Evolutionary conservation across 2,113 vertebrate species (phyloP).

Genomic region (Platycercus adscitus): DNA sequence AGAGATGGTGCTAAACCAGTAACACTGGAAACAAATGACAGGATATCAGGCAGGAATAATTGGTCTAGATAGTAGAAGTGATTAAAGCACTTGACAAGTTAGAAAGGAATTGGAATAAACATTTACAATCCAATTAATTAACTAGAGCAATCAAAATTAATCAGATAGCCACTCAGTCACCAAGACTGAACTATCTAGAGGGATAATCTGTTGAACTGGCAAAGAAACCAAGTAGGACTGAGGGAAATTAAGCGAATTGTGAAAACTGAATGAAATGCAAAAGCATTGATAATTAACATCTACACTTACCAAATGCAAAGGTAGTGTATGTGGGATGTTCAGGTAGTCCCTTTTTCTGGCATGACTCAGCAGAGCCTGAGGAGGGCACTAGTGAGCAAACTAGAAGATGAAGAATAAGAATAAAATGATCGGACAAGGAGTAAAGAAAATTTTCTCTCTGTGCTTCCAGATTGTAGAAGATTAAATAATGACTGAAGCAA

Average conservation of each 20-base stretch:
- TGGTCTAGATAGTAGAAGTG: not conserved
- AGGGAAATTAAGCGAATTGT: not conserved
- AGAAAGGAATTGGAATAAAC: conserved; percentile 36
- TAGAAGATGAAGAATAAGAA: not conserved
- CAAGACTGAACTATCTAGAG: not conserved
- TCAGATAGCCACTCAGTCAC: conserved; percentile 35
- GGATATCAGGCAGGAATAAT: conserved; percentile 15
- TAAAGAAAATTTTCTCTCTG: not conserved
- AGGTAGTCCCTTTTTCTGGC: not conserved
- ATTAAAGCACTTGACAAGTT: conserved; percentile 21
- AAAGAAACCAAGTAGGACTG: not conserved
- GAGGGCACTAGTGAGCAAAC: not conserved
- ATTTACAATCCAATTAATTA: conserved; percentile 46
- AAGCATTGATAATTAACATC: not conserved
- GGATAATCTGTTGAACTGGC: not conserved
- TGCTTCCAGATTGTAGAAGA: not conserved
- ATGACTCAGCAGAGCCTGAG: not conserved
- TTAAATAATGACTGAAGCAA: not conserved
- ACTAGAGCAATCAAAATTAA: conserved; percentile 1
- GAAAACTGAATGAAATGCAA: not conserved
- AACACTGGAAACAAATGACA: not conserved
- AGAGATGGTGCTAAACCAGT: not conserved
- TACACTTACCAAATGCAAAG: not conserved
- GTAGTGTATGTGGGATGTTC: not conserved
- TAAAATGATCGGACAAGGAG: not conserved